Conservation (phyloP, 2,797 vertebrate genomes). For the Acanthornis magna region DNA sequence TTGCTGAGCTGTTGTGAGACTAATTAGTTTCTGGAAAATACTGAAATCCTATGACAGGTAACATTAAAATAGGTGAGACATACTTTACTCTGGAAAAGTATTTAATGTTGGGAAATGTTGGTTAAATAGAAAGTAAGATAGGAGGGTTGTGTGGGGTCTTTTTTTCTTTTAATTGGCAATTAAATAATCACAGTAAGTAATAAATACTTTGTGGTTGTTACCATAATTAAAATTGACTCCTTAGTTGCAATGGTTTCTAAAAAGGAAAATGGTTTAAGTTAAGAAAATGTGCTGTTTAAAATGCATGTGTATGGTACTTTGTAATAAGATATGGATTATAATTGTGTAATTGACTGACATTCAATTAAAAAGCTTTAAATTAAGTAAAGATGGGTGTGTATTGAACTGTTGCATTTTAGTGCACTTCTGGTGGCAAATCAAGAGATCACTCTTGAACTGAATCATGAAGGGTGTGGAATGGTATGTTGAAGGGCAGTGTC, state of each 20-base stretch:
- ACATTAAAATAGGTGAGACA: neutral
- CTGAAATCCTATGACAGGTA: neutral
- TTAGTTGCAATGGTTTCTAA: neutral
- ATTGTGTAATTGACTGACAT: slow-evolving; percentile 33
- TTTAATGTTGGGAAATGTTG: neutral
- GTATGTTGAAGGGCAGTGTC: neutral
- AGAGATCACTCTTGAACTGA: neutral
- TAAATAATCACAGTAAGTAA: slow-evolving; percentile 28
- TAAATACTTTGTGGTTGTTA: neutral
- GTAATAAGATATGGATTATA: slow-evolving; percentile 34
- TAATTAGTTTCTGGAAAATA: neutral
- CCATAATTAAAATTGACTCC: neutral
- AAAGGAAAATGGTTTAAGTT: neutral
- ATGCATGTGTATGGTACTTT: neutral
- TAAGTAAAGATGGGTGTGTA: slow-evolving; percentile 28
- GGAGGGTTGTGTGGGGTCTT: neutral
- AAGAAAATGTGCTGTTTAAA: slow-evolving; percentile 32
- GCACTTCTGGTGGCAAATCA: slow-evolving; percentile 16
- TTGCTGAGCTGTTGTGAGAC: neutral
- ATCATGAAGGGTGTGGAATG: neutral
- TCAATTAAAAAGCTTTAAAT: slow-evolving; percentile 47
- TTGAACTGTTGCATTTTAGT: slow-evolving; percentile 23
- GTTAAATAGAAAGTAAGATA: neutral
- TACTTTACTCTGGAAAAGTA: neutral
- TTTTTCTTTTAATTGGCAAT: neutral